Evolutionary conservation across 2,113 vertebrate species (phyloP), one percentile per base, ranked within the genome.

Genomic region (Parotia lawesii): DNA sequence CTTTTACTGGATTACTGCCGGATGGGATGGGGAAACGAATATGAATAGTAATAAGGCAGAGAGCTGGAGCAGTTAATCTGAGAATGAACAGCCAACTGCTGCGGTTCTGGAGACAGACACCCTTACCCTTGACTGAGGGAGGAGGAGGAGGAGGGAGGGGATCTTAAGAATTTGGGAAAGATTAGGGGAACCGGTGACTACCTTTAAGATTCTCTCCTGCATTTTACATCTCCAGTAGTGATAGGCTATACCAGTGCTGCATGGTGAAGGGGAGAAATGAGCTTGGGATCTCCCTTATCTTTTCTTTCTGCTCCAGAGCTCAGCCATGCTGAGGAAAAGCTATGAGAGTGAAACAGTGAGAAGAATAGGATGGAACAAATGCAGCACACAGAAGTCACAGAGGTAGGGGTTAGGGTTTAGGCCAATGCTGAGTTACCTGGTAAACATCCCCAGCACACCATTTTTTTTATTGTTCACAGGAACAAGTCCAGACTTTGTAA

Each of bases 1-100:
- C 65, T 84, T 88, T 70, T 92, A 56, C 72, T 93, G 90, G 78
- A 84, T 86, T 91, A 72, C 31, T 88, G 83, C 76, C 85, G 88
- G 83, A 77, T 84, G 56, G 53, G 53, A 86, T 74, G 24, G 44
- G 51, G 76, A 93, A 95, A 74, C 0, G 0, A 86, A 75, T 84
- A 64, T n/a, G 57, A 94, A 89, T 75, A 90, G 53, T 75, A 89
- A 69, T 92, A 92, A 93, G 61, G 53, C 72, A 81, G 71, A 73
- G 51, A 84, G 69, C 40, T 83, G 79, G 37, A 96, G 67, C 78
- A 70, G 78, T 71, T 90, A 69, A 54, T 72, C 57, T 76, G n/a
- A 75, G 57, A 75, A 66, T 38, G 51, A 92, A 31, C 29, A 79
- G 78, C 45, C 71, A 79, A 24, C 15, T 87, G 62, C 54, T 85